Percentiles rank a stretch among this genome's conserved stretches.
Conservation (phyloP, 2,888 invertebrate genomes). For the Cylloceria caligata region DNA sequence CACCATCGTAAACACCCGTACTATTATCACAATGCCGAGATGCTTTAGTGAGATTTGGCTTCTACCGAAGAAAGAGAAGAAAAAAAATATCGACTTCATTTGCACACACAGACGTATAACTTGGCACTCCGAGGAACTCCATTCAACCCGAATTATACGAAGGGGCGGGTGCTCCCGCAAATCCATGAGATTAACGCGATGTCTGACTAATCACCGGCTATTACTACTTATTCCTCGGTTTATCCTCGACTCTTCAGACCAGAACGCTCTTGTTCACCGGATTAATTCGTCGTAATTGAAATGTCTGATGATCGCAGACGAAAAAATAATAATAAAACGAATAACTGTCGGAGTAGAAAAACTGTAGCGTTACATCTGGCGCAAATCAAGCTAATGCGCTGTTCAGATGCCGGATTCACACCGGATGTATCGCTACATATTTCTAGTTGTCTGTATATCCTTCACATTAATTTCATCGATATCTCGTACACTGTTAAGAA, state of each 20-base stretch:
- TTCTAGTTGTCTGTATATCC: too few species aligned
- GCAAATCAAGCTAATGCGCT: too few species aligned
- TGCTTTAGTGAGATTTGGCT: constrained; percentile 31
- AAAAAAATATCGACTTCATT: constrained; percentile 45
- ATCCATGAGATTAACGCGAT: constrained; percentile 20
- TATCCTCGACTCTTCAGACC: constrained; percentile 4
- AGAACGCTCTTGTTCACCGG: neutral
- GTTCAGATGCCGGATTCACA: too few species aligned
- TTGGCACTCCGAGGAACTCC: neutral
- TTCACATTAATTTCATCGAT: too few species aligned
- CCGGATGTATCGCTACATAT: too few species aligned
- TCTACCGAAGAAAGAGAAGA: neutral
- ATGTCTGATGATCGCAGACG: neutral
- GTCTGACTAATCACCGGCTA: constrained; percentile 48
- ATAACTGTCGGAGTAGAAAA: too few species aligned
- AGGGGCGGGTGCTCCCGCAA: neutral
- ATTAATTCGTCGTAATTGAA: neutral
- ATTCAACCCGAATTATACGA: constrained; percentile 23
- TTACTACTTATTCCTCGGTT: constrained; percentile 42
- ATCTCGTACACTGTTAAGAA: too few species aligned
- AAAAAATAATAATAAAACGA: neutral
- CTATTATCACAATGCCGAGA: constrained; percentile 15
- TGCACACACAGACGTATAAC: constrained; percentile 8
- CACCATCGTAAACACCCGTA: neutral
- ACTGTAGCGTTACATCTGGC: too few species aligned